Evolutionary conservation across 2,797 vertebrate species (phyloP).

Genomic region (Steatocranus sp.): DNA sequence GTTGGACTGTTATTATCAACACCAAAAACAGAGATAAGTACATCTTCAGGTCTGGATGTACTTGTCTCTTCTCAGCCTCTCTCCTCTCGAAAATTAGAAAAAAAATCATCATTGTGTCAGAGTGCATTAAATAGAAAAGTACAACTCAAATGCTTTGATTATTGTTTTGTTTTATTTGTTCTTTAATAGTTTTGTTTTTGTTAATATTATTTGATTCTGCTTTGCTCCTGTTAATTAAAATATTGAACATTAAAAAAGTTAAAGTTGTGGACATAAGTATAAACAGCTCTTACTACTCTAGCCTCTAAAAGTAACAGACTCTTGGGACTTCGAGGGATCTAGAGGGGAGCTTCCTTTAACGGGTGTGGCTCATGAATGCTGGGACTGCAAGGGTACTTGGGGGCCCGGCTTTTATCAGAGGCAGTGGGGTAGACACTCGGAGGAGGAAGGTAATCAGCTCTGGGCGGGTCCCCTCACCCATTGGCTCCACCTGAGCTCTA

Average conservation of each 20-base stretch:
- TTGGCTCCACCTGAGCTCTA: background rate
- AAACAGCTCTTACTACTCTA: background rate
- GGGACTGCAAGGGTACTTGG: background rate
- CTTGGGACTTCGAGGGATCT: background rate
- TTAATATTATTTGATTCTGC: background rate
- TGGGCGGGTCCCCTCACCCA: background rate
- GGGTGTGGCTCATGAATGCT: background rate
- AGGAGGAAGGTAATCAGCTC: background rate
- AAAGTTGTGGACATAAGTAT: background rate
- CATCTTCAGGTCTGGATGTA: background rate
- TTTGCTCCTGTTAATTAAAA: background rate
- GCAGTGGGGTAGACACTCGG: background rate
- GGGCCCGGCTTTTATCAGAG: background rate
- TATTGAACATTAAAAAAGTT: background rate
- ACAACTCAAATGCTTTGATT: background rate
- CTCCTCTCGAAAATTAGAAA: background rate
- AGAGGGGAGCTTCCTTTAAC: background rate
- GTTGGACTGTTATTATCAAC: background rate
- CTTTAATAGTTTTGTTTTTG: background rate
- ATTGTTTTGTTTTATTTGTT: background rate
- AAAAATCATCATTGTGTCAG: background rate
- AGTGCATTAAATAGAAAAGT: background rate
- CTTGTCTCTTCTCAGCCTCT: background rate
- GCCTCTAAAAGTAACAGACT: background rate
- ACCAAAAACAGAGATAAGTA: background rate